Base-by-base conservation (phyloP, 2,797 vertebrate species). In the Muscicapa striata region DNA sequence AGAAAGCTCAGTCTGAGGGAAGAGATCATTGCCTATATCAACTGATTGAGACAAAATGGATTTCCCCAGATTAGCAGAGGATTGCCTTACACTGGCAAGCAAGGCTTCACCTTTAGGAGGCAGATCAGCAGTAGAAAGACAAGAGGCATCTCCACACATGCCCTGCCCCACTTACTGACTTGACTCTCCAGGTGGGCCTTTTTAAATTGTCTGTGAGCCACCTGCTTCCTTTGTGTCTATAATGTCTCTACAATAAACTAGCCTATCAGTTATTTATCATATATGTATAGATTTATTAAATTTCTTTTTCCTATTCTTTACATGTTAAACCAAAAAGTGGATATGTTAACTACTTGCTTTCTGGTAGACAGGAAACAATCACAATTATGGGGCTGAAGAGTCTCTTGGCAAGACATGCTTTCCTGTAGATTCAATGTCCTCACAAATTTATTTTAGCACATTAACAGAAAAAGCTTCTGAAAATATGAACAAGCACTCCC, bases 41-140 rank as follows among this genome's bases (percentile, higher is more conserved):
- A 84, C 57, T 45, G 67, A 75, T 46, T 1, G 6, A 91, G 40
- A 54, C 87, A 95, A 95, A 92, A 88, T 34, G 80, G 87, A 92
- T 95, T 94, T 95, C 58, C 64, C 23, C 38, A 66, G 90, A 88
- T 97, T 95, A 95, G 68, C 27, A 77, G 70, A 85, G 72, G 90
- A 91, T 94, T 95, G 74, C 27, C 67, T 91, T 72, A 52, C 30
- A 46, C 51, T 14, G 38, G 48, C 38, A 54, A 74, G 29, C 69
- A 63, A 76, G 57, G n/a, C 52, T 85, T 91, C 90, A 92, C 82
- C 93, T 94, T 93, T 41, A 68, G 29, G 54, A 70, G 34, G 62
- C 76, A 93, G 49, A 74, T 15, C 16, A 88, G 36, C 48, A 70
- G 32, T 0, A 69, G 54, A 48, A 90, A 77, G 72, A 24, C 10